Evolutionary conservation across 2,797 vertebrate species (phyloP).

Genomic region (Xenopus petersii): DNA sequence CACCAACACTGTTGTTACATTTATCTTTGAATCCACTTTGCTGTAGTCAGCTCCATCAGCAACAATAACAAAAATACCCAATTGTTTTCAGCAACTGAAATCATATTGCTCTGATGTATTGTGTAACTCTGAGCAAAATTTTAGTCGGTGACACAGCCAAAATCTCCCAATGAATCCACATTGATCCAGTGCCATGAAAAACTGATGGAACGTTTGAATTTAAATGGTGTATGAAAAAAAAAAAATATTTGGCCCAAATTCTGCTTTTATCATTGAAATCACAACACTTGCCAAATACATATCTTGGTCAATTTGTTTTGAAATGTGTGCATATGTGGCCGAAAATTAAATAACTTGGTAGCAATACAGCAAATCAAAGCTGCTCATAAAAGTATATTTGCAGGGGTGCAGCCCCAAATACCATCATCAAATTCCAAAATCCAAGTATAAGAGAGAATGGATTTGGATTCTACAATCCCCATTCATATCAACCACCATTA

Average conservation of each 20-base stretch:
- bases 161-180: not conserved
- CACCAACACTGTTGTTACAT: too few relatives aligned
- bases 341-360: too few relatives aligned
- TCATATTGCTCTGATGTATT: constrained; percentile 2
- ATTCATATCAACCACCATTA: too few relatives aligned
- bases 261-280: constrained; percentile 25
- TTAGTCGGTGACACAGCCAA: not conserved
- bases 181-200: constrained; percentile 8
- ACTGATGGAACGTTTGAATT: not conserved
- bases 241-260: not conserved
- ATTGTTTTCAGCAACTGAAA: constrained; percentile 3
- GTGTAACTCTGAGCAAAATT: constrained; percentile 11
- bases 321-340: too few relatives aligned
- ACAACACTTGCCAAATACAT: constrained; percentile 1
- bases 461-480: too few relatives aligned
- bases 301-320: constrained; percentile 6
- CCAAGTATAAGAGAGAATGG: too few relatives aligned
- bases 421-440: too few relatives aligned
- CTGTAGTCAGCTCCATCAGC: not conserved
- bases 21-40: too few relatives aligned
- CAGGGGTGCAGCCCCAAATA: too few relatives aligned
- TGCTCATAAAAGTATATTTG: too few relatives aligned
- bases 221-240: not conserved
- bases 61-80: constrained; percentile 3
- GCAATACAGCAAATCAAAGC: too few relatives aligned